Evolutionary conservation across 2,113 vertebrate genomes (phyloP), one percentile per base, ranked within the genome.

Genomic region (Colistium nudipinnis): DNA sequence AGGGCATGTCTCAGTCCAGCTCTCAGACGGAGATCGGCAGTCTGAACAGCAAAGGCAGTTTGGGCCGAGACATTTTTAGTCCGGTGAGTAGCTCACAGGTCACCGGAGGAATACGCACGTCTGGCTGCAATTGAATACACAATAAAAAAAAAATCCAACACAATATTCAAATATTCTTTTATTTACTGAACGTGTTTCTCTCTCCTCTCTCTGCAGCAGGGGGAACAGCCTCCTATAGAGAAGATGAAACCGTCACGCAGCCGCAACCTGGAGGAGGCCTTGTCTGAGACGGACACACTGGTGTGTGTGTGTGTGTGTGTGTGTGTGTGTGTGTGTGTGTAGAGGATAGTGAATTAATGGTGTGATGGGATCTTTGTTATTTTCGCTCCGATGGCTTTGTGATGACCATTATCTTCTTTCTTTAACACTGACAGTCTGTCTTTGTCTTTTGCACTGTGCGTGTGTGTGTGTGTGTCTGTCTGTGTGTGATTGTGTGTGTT

Each of bases 1-100:
- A 97, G 83, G 96, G 95, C 4, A 95, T 97, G 93, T 97, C 96
- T 1, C 95, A 97, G 92, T 97, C 96, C 54, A 97, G 96, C 86
- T 97, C 95, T 0, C 96, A 97, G 93, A 96, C 96, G 0, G 95
- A 97, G 92, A 95, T 97, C 19, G 95, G 95, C 81, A 97, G 96
- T 65, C 90, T 97, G 80, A 96, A 96, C 92, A 96, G 96, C 85
- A 96, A 95, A 91, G 94, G 94, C 70, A 97, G 96, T 76, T 82
- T 95, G 41, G 92, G 93, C 27, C 91, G 94, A 57, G 96, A 97
- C 64, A 73, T 89, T 28, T 92, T 92, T 90, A 95, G 95, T 43
- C 95, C 94, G 4, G 95, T 97, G 85, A 94, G 95, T 82, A 35
- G 7, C 55, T 33, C 39, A 6, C 31, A n/a, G n/a, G n/a, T n/a